Conservation (phyloP, 2,888 invertebrate species). For the Trilocha varians region DNA sequence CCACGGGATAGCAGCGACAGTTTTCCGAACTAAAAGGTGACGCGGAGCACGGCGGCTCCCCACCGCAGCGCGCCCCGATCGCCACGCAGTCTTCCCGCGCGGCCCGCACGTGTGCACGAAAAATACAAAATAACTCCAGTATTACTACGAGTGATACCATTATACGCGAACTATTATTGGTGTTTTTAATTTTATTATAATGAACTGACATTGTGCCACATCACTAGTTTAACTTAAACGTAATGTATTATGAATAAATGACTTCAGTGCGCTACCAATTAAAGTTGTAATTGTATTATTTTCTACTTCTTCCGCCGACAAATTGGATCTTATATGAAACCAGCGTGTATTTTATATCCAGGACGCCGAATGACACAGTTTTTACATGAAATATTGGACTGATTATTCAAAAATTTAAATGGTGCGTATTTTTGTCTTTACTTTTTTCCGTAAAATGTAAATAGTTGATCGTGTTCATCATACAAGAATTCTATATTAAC, state of each 20-base stretch:
- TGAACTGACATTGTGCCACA: conserved; percentile 23
- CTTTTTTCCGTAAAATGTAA: conserved; percentile 13
- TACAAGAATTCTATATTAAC: no score
- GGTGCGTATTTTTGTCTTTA: conserved; percentile 43
- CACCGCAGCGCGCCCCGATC: conserved; percentile 48
- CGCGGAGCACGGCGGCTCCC: conserved; percentile 37
- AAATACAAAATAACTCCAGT: no score
- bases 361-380: conserved; percentile 20
- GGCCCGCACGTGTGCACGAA: conserved; percentile 66
- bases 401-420: conserved; percentile 49
- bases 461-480: conserved; percentile 2
- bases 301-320: conserved; percentile 57
- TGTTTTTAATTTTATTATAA: conserved; percentile 30
- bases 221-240: conserved; percentile 18
- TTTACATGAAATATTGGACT: conserved; percentile 46
- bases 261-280: conserved; percentile 53
- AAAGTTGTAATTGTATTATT: conserved; percentile 58
- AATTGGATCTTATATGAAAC: conserved; percentile 60
- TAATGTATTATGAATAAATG: conserved; percentile 37
- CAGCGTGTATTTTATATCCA: conserved; percentile 28
- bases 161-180: conserved; percentile 29
- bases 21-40: conserved; percentile 27
- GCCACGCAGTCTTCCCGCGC: conserved; percentile 74
- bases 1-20: conserved; percentile 37
- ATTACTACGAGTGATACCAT: conserved; percentile 38